Percentiles rank a stretch among this genome's conserved stretches.
phyloP scores from a whole-genome alignment of 1,140 invertebrate genomes.

The Aphis gossypii region DNA sequence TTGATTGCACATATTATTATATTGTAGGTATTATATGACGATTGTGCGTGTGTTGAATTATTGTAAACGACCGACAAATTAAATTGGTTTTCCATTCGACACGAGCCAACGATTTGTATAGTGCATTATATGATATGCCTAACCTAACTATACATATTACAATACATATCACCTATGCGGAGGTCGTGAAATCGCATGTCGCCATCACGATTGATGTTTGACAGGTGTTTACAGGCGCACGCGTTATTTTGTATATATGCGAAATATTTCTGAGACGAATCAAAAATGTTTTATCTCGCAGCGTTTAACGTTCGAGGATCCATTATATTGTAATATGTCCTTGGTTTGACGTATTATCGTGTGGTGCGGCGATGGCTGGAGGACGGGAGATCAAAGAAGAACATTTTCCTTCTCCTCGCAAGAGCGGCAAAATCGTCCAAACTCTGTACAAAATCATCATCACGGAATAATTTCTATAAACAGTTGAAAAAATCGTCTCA shows the following conservation, averaged over 20 bases:
- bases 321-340: background rate
- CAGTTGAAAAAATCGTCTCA: too few species aligned
- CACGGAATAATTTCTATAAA: too few species aligned
- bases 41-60: background rate
- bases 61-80: conserved; percentile 15
- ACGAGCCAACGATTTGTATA: conserved; percentile 7
- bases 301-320: background rate
- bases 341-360: background rate
- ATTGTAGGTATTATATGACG: background rate
- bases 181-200: background rate
- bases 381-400: too few species aligned
- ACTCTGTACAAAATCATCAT: background rate
- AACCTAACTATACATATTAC: background rate
- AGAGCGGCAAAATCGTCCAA: background rate
- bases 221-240: background rate
- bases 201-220: background rate
- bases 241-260: background rate
- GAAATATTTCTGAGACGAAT: background rate
- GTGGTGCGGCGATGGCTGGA: too few species aligned
- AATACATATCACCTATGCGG: background rate
- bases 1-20: background rate
- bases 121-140: background rate
- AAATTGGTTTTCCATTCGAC: conserved; percentile 15
- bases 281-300: background rate
- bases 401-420: background rate